These are phyloP conservation scores for Cantharis rustica DNA, from an alignment of 2,888 invertebrate genomes.

Conservation along the genomic window DNA sequence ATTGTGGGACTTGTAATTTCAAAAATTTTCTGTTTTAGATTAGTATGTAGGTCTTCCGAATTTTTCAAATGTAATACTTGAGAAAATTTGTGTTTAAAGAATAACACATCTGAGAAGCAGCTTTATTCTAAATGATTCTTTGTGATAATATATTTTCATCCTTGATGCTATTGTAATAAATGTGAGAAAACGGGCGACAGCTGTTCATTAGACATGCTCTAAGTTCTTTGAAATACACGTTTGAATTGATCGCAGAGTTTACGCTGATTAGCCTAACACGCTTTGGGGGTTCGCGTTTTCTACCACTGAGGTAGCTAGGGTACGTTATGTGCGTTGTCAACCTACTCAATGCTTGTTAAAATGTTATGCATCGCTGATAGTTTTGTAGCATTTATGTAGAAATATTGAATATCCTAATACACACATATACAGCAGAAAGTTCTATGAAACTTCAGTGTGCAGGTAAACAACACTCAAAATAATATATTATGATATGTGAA, in stretches of 20 bases:
- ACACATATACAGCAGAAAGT: background rate
- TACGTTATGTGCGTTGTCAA: slow-evolving; percentile 27
- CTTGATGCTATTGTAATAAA: slow-evolving; percentile 16
- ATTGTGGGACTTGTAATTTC: background rate
- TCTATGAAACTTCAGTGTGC: background rate
- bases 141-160: slow-evolving; percentile 7
- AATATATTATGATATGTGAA: background rate
- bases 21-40: background rate
- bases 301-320: slow-evolving; percentile 21
- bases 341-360: slow-evolving; percentile 38
- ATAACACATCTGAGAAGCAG: background rate
- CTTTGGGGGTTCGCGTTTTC: slow-evolving; percentile 42
- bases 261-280: slow-evolving; percentile 51
- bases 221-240: slow-evolving; percentile 46
- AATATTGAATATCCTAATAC: background rate
- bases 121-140: background rate
- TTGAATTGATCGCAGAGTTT: slow-evolving; percentile 43
- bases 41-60: background rate
- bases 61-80: background rate
- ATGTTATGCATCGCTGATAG: slow-evolving; percentile 35
- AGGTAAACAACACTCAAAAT: background rate
- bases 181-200: slow-evolving; percentile 47
- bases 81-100: background rate
- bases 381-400: slow-evolving; percentile 14
- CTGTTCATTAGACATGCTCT: slow-evolving; percentile 52